phyloP scores from a whole-genome alignment of 1,140 invertebrate genomes.

The Aphis gossypii region DNA sequence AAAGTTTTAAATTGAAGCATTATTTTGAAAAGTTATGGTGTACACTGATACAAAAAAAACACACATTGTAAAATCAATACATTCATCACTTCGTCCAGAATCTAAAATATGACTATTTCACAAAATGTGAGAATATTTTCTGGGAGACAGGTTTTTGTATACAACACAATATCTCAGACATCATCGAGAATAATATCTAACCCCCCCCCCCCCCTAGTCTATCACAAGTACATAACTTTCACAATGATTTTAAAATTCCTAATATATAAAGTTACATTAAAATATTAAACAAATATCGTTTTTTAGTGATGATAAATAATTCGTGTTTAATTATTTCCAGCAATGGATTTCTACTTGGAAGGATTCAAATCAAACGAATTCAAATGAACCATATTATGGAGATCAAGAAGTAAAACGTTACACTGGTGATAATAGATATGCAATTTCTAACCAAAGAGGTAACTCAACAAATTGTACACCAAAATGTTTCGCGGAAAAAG shows the following conservation, averaged over 20 bases:
- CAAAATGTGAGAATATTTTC: no score
- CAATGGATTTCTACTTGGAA: conserved; percentile 9
- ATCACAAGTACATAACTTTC: not conserved
- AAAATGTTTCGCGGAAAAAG: conserved; percentile 94
- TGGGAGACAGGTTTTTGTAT: no score
- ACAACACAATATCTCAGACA: not conserved
- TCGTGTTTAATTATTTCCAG: not conserved
- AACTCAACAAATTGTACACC: conserved; percentile 68
- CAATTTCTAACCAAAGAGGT: conserved; percentile 58
- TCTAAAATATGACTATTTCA: no score
- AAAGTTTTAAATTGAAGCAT: no score
- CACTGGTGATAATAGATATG: conserved; percentile 27
- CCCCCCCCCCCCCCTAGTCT: not conserved
- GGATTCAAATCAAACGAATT: conserved; percentile 3
- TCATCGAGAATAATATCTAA: not conserved
- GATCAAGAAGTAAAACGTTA: conserved; percentile 30
- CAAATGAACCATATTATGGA: not conserved
- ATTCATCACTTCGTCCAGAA: no score
- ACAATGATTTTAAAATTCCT: not conserved
- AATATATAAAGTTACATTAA: not conserved
- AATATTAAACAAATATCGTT: not conserved
- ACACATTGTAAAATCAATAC: no score
- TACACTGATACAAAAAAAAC: no score
- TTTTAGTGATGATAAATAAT: not conserved
- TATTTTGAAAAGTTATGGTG: no score